Percentiles rank a stretch among this genome's conserved stretches.
These are phyloP conservation scores for Drepana arcuata DNA, from an alignment of 1,140 invertebrate genomes.

Conservation along the genomic window DNA sequence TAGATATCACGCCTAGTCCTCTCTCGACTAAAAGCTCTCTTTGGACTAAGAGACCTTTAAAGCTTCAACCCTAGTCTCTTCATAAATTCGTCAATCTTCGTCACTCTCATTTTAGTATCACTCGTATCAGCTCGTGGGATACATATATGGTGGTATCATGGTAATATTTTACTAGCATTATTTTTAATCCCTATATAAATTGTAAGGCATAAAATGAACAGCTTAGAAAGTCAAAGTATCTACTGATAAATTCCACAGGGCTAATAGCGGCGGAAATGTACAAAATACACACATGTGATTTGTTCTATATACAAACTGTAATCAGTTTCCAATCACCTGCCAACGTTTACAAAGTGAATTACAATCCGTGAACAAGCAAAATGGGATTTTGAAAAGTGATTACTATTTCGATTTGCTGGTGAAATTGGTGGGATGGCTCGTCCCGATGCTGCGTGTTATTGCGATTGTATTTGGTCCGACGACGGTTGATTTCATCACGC, in stretches of 20 bases:
- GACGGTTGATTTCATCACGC: conserved; percentile 2
- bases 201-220: background rate
- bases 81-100: no score
- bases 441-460: no score
- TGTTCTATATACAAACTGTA: background rate
- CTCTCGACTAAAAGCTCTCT: no score
- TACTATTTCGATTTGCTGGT: conserved; percentile 57
- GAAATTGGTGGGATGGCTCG: conserved; percentile 51
- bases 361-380: conserved; percentile 25
- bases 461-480: conserved; percentile 8
- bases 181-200: background rate
- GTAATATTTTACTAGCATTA: background rate
- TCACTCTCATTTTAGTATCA: no score
- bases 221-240: background rate
- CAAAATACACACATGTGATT: background rate
- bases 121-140: no score
- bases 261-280: background rate
- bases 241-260: background rate
- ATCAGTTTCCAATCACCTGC: conserved; percentile 22
- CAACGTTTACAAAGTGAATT: conserved; percentile 32
- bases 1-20: no score
- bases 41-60: no score
- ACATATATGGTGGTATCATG: background rate
- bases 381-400: conserved; percentile 56
- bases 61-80: no score